phyloP scores from a whole-genome alignment of 2,113 vertebrate species.

The Equus przewalskii region DNA sequence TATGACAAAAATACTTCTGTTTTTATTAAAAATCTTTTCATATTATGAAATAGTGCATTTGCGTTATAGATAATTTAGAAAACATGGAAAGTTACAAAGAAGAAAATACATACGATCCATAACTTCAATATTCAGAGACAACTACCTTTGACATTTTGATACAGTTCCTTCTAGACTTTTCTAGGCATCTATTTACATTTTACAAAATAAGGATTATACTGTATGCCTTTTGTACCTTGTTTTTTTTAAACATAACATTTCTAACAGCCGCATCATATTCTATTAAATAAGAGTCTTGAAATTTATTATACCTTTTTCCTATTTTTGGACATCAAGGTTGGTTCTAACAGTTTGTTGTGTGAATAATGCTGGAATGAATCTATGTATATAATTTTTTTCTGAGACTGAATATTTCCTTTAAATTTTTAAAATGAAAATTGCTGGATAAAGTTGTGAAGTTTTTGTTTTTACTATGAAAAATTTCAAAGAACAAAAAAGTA shows the following conservation, averaged over 20 bases:
- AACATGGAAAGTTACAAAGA: not conserved
- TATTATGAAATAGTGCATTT: not conserved
- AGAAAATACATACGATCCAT: not conserved
- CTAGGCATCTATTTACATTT: not conserved
- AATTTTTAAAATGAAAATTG: slow-evolving; percentile 15
- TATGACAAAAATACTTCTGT: not conserved
- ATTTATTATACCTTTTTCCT: not conserved
- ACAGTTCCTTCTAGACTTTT: not conserved
- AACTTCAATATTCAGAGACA: not conserved
- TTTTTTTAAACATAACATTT: slow-evolving; percentile 4
- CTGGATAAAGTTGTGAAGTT: not conserved
- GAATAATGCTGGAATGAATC: not conserved
- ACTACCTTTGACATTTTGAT: not conserved
- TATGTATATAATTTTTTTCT: not conserved
- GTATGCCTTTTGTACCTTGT: not conserved
- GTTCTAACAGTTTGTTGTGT: slow-evolving; percentile 4
- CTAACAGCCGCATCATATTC: not conserved
- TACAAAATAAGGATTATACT: not conserved
- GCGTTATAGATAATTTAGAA: not conserved
- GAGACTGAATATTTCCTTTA: not conserved
- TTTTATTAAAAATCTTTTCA: slow-evolving; percentile 7
- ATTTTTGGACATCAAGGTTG: not conserved
- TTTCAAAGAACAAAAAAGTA: slow-evolving; percentile 14
- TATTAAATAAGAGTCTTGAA: not conserved
- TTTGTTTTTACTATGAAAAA: slow-evolving; percentile 40